Conservation (phyloP, 2,113 vertebrate species). For the Notothenia rossii region DNA sequence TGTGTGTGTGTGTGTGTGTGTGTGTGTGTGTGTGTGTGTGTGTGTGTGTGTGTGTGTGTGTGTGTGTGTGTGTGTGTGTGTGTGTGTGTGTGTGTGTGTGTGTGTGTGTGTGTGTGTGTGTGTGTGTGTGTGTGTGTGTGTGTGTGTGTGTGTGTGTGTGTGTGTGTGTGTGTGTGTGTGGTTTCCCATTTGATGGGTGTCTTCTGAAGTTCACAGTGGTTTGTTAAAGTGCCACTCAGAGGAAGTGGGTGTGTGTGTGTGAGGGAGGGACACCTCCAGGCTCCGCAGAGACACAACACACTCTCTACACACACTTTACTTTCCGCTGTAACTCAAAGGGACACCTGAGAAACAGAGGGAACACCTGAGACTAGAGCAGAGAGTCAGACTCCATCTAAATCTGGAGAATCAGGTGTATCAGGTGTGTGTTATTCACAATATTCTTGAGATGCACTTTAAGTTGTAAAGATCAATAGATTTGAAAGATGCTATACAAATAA, state of each 20-base stretch:
- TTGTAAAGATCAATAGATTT: too few species aligned
- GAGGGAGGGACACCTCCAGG: not conserved
- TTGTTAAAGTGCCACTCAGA: too few species aligned
- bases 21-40: not conserved
- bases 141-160: slow-evolving; percentile 17
- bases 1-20: not conserved
- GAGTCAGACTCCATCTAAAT: too few species aligned
- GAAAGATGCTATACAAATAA: too few species aligned
- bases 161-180: not conserved
- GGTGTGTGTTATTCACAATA: too few species aligned
- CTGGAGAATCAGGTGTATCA: too few species aligned
- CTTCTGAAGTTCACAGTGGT: too few species aligned
- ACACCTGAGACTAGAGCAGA: not conserved
- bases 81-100: slow-evolving; percentile 6
- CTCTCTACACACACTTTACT: not conserved
- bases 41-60: slow-evolving; percentile 17
- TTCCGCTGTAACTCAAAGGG: not conserved
- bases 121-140: not conserved
- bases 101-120: slow-evolving; percentile 9
- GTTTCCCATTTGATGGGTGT: too few species aligned
- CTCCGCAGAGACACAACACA: not conserved
- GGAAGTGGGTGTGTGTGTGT: not conserved
- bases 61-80: not conserved
- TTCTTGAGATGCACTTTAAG: too few species aligned
- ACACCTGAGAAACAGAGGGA: slow-evolving; percentile 4